Percentiles rank a stretch among this genome's conserved stretches.
phyloP scores from a whole-genome alignment of 2,888 invertebrate species.

The Mythimna ferrago region DNA sequence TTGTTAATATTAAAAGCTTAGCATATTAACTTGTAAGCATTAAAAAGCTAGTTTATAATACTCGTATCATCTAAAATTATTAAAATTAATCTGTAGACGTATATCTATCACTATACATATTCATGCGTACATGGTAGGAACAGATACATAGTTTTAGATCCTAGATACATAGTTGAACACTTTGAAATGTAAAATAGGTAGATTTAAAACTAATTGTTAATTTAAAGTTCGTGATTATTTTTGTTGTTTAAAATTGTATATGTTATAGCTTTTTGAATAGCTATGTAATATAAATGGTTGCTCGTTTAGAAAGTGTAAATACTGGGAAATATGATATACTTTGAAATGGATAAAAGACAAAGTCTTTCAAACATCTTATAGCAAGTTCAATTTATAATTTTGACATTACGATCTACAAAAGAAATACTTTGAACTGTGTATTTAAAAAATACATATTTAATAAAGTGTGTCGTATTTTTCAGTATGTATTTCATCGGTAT shows the following conservation, averaged over 20 bases:
- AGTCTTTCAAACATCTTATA: constrained; percentile 19
- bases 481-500: constrained; percentile 52
- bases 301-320: constrained; percentile 46
- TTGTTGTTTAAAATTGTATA: constrained; percentile 61
- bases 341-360: constrained; percentile 21
- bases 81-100: constrained; percentile 26
- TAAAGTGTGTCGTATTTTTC: constrained; percentile 30
- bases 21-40: constrained; percentile 25
- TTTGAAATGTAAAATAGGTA: constrained; percentile 65
- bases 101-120: constrained; percentile 67
- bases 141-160: constrained; percentile 43
- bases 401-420: background rate
- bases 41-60: constrained; percentile 31
- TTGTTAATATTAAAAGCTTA: constrained; percentile 36
- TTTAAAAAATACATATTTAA: constrained; percentile 35
- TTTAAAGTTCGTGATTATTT: constrained; percentile 63
- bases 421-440: constrained; percentile 11
- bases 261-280: constrained; percentile 77
- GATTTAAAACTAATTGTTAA: constrained; percentile 66
- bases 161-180: constrained; percentile 58
- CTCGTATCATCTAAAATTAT: constrained; percentile 25
- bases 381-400: background rate
- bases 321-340: constrained; percentile 36
- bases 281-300: constrained; percentile 69
- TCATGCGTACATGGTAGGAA: constrained; percentile 58